Evolutionary conservation across 2,888 invertebrate species (phyloP).

Genomic region (Machimus atricapillus): DNA sequence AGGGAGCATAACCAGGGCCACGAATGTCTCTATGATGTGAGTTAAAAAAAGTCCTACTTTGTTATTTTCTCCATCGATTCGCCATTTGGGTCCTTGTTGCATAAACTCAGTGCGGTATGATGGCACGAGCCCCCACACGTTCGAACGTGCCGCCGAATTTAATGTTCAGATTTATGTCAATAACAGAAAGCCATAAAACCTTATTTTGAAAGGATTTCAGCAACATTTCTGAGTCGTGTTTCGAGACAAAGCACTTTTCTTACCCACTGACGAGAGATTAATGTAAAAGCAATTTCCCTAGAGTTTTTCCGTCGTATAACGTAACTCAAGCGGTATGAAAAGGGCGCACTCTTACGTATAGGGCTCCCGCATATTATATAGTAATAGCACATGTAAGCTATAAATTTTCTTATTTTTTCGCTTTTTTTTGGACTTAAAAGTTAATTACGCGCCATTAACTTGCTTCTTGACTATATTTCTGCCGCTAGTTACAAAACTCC

Average conservation of each 20-base stretch:
- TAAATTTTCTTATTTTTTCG: neutral
- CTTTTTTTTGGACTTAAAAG: slow-evolving; percentile 13
- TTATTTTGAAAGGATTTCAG: slow-evolving; percentile 15
- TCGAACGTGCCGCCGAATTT: slow-evolving; percentile 12
- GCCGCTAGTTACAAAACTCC: slow-evolving; percentile 18
- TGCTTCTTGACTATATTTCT: slow-evolving; percentile 13
- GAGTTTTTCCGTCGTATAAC: slow-evolving; percentile 14
- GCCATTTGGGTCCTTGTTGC: neutral
- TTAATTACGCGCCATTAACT: slow-evolving; percentile 34
- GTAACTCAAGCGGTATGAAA: neutral
- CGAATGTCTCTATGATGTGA: neutral
- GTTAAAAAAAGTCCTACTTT: neutral
- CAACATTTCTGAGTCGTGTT: neutral
- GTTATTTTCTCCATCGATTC: neutral
- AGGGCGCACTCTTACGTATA: neutral
- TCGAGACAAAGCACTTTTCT: slow-evolving; percentile 13
- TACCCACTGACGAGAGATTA: slow-evolving; percentile 31
- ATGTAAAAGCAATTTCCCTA: slow-evolving; percentile 35
- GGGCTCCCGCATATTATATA: neutral
- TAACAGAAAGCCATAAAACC: slow-evolving; percentile 32
- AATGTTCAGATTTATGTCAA: slow-evolving; percentile 36
- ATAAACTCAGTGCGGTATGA: neutral
- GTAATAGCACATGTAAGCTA: neutral
- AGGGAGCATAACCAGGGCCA: neutral
- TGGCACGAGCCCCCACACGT: neutral